Evolutionary conservation across 2,113 vertebrate genomes (phyloP), one percentile per base, ranked within the genome.

Genomic region (Forbesichthys agassizii): DNA sequence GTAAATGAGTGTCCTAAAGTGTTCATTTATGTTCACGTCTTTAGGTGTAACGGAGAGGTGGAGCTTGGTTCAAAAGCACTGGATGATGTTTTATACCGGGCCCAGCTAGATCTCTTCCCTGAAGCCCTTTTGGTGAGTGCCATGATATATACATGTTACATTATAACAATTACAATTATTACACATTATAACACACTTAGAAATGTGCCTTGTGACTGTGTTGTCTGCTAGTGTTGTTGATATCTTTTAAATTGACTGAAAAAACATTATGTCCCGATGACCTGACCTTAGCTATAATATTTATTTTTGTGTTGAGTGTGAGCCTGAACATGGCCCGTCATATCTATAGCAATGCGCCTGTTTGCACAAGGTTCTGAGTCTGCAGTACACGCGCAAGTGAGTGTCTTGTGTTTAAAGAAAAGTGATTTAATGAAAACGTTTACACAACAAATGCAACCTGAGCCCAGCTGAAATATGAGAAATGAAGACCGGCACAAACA

Each of bases 21-120:
- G 3, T 77, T 11, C 8, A 0, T 68, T 11, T 71, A n/a, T 79
- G 33, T 81, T 10, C 81, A 10, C 13, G 12, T 74, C 55, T 72
- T 42, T 55, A 99, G 98, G 92, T 97, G 96, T 77, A 99, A 98
- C 70, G 98, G 97, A 75, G 97, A 99, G 85, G 95, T 94, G 80
- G 96, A 99, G 75, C 70, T 96, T 74, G 98, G 95, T 84, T 95
- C 94, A 74, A 98, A 94, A 93, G 95, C 98, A 46, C 88, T 99
- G 92, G 98, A 99, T 87, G 97, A 99, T 1, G 87, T 99, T 83
- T 88, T 98, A 63, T 99, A 98, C 71, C 93, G 98, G 89, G 95
- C 98, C 36, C 96, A 98, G 88, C 90, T 99, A 64, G 98, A 99
- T 60, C 87, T 99, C 55, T 96, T 95, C 88, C 97, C 98, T 74